Conservation (phyloP, 1,140 invertebrate species). For the Alviniconcha marisindica region DNA sequence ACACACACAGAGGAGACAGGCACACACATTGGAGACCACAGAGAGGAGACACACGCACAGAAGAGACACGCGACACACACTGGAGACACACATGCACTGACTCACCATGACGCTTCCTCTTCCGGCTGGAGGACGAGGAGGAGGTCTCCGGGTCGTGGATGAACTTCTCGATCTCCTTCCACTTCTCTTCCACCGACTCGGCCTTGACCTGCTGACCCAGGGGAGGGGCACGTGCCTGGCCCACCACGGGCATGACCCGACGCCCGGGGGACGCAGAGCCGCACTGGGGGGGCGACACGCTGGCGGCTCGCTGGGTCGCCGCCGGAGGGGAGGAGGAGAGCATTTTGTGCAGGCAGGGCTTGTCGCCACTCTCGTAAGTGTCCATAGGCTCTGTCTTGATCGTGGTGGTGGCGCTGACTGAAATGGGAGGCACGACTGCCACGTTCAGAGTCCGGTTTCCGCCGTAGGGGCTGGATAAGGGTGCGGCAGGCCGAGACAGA, state of each 20-base stretch:
- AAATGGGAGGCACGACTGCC: slow-evolving; percentile 19
- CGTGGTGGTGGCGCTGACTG: not conserved
- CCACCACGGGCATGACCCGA: slow-evolving; percentile 34
- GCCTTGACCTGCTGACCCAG: slow-evolving; percentile 25
- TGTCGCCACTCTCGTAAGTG: not conserved
- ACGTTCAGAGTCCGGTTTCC: not conserved
- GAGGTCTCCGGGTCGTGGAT: slow-evolving; percentile 80
- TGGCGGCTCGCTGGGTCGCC: not conserved
- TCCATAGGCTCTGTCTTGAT: slow-evolving; percentile 31
- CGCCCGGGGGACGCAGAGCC: not conserved
- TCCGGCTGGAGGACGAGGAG: slow-evolving; percentile 89
- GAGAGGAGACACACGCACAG: no score
- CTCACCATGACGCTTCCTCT: slow-evolving; percentile 75
- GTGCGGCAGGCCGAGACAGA: not conserved
- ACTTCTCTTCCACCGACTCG: slow-evolving; percentile 63
- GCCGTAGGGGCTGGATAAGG: not conserved
- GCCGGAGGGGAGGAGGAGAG: not conserved
- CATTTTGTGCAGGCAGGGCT: slow-evolving; percentile 28
- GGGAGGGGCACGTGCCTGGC: slow-evolving; percentile 15
- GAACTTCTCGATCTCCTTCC: slow-evolving; percentile 71
- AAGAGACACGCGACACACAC: no score
- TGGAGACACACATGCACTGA: no score
- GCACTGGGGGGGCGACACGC: not conserved
- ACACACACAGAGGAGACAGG: no score
- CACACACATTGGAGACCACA: no score